Percentiles rank a stretch among this genome's conserved stretches.
Conservation (phyloP, 2,888 invertebrate genomes). For the Hipparchia semele region DNA sequence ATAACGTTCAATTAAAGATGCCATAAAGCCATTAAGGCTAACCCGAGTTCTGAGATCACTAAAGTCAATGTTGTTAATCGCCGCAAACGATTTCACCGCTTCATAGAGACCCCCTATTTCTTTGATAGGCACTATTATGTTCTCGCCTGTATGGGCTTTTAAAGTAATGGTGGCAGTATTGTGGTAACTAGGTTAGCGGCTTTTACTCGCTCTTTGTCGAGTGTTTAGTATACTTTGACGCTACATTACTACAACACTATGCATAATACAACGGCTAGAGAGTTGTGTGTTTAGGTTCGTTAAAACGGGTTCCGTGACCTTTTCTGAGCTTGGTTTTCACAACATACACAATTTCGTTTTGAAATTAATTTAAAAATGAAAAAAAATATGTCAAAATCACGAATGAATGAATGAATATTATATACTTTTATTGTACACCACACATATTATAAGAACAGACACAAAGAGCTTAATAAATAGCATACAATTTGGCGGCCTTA, state of each 20-base stretch:
- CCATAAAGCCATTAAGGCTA: constrained; percentile 6
- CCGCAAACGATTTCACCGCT: constrained; percentile 35
- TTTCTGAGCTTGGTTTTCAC: not conserved
- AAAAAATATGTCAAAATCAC: no score
- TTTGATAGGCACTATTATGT: constrained; percentile 41
- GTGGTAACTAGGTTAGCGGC: constrained; percentile 41
- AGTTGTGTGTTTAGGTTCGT: constrained; percentile 7
- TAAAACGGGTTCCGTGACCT: not conserved
- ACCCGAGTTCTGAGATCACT: constrained; percentile 2
- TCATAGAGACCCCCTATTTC: constrained; percentile 36
- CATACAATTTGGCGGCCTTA: no score
- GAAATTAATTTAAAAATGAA: no score
- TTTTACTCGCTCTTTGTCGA: constrained; percentile 38
- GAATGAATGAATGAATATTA: no score
- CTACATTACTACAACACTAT: constrained; percentile 9
- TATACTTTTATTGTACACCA: no score
- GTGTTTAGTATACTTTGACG: constrained; percentile 34
- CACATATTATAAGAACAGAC: no score
- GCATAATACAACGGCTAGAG: constrained; percentile 1
- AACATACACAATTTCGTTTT: no score
- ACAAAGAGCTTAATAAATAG: no score
- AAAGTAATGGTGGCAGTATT: constrained; percentile 42
- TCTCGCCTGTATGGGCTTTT: constrained; percentile 40
- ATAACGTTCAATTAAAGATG: constrained; percentile 9
- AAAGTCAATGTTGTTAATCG: constrained; percentile 35